These are phyloP conservation scores for Microtus pennsylvanicus DNA, from an alignment of 2,113 vertebrate species.

Conservation along the genomic window DNA sequence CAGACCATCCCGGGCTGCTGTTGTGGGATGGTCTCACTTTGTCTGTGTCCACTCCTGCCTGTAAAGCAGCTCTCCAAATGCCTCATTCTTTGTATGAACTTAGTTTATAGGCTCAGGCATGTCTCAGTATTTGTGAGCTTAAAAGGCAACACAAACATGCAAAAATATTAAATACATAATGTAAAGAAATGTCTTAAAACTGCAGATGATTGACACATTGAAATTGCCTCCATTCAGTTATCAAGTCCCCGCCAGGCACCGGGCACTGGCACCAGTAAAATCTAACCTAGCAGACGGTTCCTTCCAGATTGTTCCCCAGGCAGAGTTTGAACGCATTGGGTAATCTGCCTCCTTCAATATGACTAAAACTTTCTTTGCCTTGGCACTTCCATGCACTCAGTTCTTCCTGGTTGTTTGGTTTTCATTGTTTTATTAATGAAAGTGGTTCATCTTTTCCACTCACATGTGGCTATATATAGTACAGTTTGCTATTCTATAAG, in stretches of 20 bases:
- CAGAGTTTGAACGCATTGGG: not conserved
- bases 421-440: not conserved
- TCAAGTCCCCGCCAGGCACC: not conserved
- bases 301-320: too few relatives aligned
- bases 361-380: not conserved
- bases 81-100: slow-evolving; percentile 46
- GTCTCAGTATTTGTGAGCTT: not conserved
- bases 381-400: not conserved
- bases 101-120: not conserved
- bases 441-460: not conserved
- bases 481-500: not conserved
- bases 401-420: not conserved
- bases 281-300: too few relatives aligned
- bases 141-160: slow-evolving; percentile 19
- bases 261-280: not conserved
- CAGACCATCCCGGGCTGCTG: not conserved
- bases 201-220: not conserved
- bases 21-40: slow-evolving; percentile 50
- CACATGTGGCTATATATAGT: not conserved
- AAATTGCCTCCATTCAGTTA: not conserved
- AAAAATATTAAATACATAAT: slow-evolving; percentile 19
- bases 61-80: not conserved
- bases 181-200: slow-evolving; percentile 68
- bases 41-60: not conserved
- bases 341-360: not conserved